Evolutionary conservation across 2,113 vertebrate genomes (phyloP), one percentile per base, ranked within the genome.

Genomic region (Lepus europaeus): DNA sequence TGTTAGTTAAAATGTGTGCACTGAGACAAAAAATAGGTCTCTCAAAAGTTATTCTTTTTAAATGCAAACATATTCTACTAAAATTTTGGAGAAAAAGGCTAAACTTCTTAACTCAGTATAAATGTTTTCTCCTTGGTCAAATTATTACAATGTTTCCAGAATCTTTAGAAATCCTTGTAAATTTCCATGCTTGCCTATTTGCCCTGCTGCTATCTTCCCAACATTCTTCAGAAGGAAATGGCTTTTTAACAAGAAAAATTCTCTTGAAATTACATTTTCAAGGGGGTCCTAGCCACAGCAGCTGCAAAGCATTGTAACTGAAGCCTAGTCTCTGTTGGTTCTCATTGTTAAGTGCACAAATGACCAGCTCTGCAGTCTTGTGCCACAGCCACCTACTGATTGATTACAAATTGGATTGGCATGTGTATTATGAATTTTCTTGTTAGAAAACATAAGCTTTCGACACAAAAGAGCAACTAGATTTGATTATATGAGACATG

Each of bases 181-280:
- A 97, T 84, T 97, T 97, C 84, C 84, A 93, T 78, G 69, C 90
- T 97, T 97, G 90, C 73, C 88, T 85, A 66, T 97, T 97, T 97
- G 23, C 45, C 20, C 27, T 39, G 4, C 82, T 97, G 92, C 93
- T 98, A 95, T 98, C 97, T 98, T 98, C 90, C 96, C 97, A 97
- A 96, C 89, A 95, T 77, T 91, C 64, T 94, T 93, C 53, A 97
- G 87, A 97, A 98, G 97, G 93, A 97, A 98, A 97, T 98, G 89
- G 64, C 56, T 97, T 98, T 98, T 98, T 98, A 98, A 98, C 96
- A 96, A 98, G 96, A 97, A 97, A 97, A 98, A 96, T 97, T 91
- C 91, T 98, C 95, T 97, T 96, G 66, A 98, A 97, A 96, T 97
- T 94, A 77, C 78, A 81, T 97, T 98, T 98, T 81, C 59, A 90